Evolutionary conservation across 2,113 vertebrate species (phyloP), one percentile per base, ranked within the genome.

Genomic region (Casuarius casuarius): DNA sequence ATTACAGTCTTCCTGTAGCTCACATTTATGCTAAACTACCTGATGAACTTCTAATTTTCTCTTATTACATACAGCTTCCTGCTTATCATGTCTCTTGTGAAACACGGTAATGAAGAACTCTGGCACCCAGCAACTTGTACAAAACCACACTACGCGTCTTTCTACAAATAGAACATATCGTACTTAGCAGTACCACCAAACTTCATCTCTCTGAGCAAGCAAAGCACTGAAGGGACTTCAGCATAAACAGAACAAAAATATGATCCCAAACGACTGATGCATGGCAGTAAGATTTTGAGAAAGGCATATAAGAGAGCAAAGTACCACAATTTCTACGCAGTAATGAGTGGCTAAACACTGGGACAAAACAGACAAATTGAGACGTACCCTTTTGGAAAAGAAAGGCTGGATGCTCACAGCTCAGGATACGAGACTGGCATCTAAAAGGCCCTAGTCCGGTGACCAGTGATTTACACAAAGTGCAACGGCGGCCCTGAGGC

Each of bases 1-100:
- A 38, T 35, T 75, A 44, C 12, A 81, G 61, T n/a, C 35, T 78
- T 28, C 25, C 52, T 40, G 40, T 22, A 93, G 81, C 62, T 90
- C 92, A 84, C 81, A 78, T 89, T 94, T 82, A 84, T 17, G 63
- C 80, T 72, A 54, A 94, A 84, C 65, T 71, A 81, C 68, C 73
- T 61, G 74, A 90, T 44, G 26, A 80, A 94, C 89, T 62, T 78
- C 49, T 75, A 21, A 72, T 68, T 75, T 81, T 82, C 89, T 94
- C 90, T 71, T 44, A 52, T 66, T 62, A 48, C 28, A 76, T 13
- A 31, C 20, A 78, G 59, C 76, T 75, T 91, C 76, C 80, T 91
- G 51, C 91, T 78, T 63, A 42, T 19, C 0, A 0, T 12, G 49
- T 49, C 14, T 40, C 13, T 62, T 10, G 77, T 15, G 40, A 54